These are phyloP conservation scores for Campodea augens DNA, from an alignment of 1,140 invertebrate genomes.

Conservation along the genomic window DNA sequence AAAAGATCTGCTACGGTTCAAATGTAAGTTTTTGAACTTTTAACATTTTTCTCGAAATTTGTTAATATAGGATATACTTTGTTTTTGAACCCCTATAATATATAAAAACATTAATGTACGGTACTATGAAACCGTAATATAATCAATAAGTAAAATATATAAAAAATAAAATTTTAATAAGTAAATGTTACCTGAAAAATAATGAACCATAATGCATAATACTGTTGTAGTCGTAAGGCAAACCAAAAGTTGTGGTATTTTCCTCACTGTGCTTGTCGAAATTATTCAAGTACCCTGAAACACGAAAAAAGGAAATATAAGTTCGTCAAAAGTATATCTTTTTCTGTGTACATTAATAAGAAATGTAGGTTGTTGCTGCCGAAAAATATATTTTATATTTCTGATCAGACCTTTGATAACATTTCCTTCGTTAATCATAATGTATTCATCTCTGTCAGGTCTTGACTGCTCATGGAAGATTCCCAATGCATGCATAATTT, in stretches of 20 bases:
- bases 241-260: conserved; percentile 37
- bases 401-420: conserved; percentile 29
- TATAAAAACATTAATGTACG: too few species aligned
- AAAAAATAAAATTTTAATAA: too few species aligned
- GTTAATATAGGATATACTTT: too few species aligned
- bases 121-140: too few species aligned
- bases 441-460: conserved; percentile 36
- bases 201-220: conserved; percentile 51
- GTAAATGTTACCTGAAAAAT: conserved; percentile 34
- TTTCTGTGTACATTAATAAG: too few species aligned
- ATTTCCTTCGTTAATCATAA: conserved; percentile 33
- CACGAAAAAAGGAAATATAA: conserved; percentile 11
- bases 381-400: background rate
- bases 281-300: conserved; percentile 34
- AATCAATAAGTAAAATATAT: too few species aligned
- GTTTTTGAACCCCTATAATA: too few species aligned
- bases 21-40: too few species aligned
- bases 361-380: background rate
- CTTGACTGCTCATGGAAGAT: conserved; percentile 44
- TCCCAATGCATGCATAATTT: conserved; percentile 42
- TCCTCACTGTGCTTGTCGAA: conserved; percentile 37
- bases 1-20: too few species aligned
- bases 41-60: too few species aligned
- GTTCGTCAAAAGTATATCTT: too few species aligned
- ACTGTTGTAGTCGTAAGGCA: conserved; percentile 48